These are phyloP conservation scores for Channa maculata DNA, from an alignment of 2,113 vertebrate species.

Conservation along the genomic window DNA sequence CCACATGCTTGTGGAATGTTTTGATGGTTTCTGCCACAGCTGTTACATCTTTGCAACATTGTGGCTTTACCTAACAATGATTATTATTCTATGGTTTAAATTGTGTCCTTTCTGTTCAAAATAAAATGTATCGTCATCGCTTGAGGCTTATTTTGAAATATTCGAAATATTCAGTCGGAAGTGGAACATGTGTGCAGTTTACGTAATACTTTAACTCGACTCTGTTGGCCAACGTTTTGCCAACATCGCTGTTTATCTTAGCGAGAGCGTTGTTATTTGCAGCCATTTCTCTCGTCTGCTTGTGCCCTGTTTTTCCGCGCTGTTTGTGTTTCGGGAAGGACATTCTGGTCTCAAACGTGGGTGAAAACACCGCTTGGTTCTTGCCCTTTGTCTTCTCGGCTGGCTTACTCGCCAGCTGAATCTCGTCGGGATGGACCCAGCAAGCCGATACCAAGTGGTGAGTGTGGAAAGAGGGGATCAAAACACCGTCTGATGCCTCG, in stretches of 20 bases:
- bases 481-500: constrained; percentile 20
- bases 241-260: constrained; percentile 16
- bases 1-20: too few relatives aligned
- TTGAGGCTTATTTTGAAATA: constrained; percentile 10
- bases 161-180: constrained; percentile 13
- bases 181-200: neutral
- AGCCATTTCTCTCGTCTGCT: constrained; percentile 48
- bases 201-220: neutral
- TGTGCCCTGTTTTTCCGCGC: fast-evolving
- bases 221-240: neutral
- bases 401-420: constrained; percentile 52
- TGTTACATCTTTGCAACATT: too few relatives aligned
- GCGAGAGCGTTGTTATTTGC: constrained; percentile 1
- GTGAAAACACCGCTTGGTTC: neutral
- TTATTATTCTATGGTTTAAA: too few relatives aligned
- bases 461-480: constrained; percentile 35
- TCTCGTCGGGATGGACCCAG: constrained; percentile 73
- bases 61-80: too few relatives aligned
- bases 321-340: neutral
- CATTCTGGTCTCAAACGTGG: neutral
- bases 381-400: constrained; percentile 1
- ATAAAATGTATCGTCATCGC: too few relatives aligned
- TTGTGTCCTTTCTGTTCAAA: too few relatives aligned
- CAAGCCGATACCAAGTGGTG: constrained; percentile 80
- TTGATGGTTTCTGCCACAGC: too few relatives aligned